Evolutionary conservation across 2,113 vertebrate species (phyloP).

Genomic region (Bambusicola thoracicus): DNA sequence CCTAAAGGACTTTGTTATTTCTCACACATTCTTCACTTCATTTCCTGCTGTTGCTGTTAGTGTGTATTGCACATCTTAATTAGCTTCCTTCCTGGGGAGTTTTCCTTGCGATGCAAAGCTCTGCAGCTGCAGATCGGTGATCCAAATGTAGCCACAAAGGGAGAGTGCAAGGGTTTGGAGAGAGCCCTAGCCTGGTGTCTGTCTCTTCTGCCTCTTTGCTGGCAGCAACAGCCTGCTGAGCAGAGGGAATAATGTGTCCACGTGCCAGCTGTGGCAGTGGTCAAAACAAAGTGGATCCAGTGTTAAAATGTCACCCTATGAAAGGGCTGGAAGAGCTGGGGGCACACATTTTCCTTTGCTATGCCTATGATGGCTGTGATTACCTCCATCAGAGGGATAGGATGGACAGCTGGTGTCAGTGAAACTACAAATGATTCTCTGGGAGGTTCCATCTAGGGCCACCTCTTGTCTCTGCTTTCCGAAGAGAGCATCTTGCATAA

Average conservation of each 20-base stretch:
- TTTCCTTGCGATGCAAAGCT: not conserved
- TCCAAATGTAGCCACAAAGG: not conserved
- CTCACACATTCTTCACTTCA: constrained; percentile 8
- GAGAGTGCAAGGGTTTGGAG: not conserved
- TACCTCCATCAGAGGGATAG: not conserved
- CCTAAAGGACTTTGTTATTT: constrained; percentile 31
- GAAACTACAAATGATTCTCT: not conserved
- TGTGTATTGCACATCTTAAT: constrained; percentile 5
- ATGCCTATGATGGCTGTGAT: not conserved
- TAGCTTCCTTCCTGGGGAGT: not conserved
- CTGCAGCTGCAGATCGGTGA: not conserved
- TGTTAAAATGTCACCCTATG: not conserved
- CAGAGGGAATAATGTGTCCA: not conserved
- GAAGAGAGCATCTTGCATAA: not conserved
- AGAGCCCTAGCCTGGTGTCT: not conserved
- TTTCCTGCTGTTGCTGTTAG: not conserved
- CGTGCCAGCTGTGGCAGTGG: not conserved
- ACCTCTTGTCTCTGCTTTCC: not conserved
- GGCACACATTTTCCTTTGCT: not conserved
- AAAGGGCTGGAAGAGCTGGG: not conserved
- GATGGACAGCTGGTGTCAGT: not conserved
- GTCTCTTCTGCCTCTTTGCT: not conserved
- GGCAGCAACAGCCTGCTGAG: not conserved
- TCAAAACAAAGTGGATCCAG: not conserved
- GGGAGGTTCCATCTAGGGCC: not conserved